These are phyloP conservation scores for Cydia strobilella DNA, from an alignment of 1,140 invertebrate species.

Conservation along the genomic window DNA sequence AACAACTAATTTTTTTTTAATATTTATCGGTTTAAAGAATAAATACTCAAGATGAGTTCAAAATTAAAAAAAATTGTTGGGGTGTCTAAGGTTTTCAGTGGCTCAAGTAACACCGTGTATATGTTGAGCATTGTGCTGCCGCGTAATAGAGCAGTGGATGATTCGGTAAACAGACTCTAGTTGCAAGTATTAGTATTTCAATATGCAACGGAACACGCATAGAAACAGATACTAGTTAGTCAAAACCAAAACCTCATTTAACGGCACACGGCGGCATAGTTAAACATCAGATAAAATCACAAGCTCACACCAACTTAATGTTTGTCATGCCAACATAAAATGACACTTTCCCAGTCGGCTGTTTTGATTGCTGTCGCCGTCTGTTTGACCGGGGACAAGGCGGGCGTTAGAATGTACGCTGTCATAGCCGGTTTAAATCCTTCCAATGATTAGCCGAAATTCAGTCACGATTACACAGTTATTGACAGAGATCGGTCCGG, in stretches of 20 bases:
- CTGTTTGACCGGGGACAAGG: conserved; percentile 33
- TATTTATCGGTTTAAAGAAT: too few relatives aligned
- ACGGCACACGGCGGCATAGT: conserved; percentile 11
- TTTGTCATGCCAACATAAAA: conserved; percentile 34
- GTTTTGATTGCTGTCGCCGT: conserved; percentile 42
- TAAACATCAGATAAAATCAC: conserved; percentile 23
- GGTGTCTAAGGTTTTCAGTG: too few relatives aligned
- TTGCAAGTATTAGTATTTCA: neutral
- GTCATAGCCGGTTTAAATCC: conserved; percentile 46
- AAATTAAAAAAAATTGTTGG: too few relatives aligned
- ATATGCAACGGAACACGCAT: neutral
- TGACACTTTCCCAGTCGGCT: conserved; percentile 41
- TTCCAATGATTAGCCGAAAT: conserved; percentile 48
- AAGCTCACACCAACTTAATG: conserved; percentile 27
- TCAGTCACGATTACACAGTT: conserved; percentile 45
- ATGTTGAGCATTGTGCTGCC: too few relatives aligned
- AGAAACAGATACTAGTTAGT: neutral
- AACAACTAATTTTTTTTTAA: too few relatives aligned
- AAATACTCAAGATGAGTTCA: too few relatives aligned
- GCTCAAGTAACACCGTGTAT: too few relatives aligned
- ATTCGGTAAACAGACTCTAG: neutral
- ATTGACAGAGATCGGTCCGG: conserved; percentile 41
- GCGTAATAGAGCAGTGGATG: too few relatives aligned
- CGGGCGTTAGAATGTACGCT: conserved; percentile 41
- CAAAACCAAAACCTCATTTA: neutral